A percentile compares a stretch with the other conserved stretches of the same genome.
These are phyloP conservation scores for Notothenia coriiceps DNA, from an alignment of 2,113 vertebrate genomes.

Conservation along the genomic window DNA sequence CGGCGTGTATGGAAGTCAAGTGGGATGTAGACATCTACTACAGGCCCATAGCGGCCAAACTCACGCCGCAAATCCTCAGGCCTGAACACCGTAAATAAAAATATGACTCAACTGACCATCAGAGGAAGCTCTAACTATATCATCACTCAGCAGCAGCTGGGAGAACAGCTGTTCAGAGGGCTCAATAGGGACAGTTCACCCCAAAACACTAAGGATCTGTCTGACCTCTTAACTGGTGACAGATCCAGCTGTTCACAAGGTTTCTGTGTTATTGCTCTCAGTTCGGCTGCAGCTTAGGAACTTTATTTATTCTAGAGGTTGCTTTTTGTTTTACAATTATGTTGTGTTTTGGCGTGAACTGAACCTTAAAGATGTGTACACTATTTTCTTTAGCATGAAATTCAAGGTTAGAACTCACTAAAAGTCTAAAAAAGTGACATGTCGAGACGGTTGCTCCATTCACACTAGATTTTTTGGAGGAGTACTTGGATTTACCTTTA, in stretches of 20 bases:
- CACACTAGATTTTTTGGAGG: background rate
- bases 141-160: constrained; percentile 56
- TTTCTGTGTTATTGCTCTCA: background rate
- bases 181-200: constrained; percentile 57
- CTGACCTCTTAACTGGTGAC: background rate
- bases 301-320: background rate
- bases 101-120: constrained; percentile 72
- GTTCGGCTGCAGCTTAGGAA: background rate
- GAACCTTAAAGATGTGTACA: constrained; percentile 15
- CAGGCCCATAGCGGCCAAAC: constrained; percentile 98
- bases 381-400: constrained; percentile 35
- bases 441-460: background rate
- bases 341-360: constrained; percentile 36
- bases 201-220: constrained; percentile 5
- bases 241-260: background rate
- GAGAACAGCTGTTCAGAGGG: constrained; percentile 20
- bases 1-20: constrained; percentile 99
- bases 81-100: constrained; percentile 89
- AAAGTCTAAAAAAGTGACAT: background rate
- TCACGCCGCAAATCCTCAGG: constrained; percentile 99
- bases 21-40: constrained; percentile 99
- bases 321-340: background rate
- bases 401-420: constrained; percentile 8
- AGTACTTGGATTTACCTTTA: too few species aligned
- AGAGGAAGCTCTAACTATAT: constrained; percentile 48